Evolutionary conservation across 1,140 invertebrate genomes (phyloP).

Genomic region (Philopotamus ludificatus): DNA sequence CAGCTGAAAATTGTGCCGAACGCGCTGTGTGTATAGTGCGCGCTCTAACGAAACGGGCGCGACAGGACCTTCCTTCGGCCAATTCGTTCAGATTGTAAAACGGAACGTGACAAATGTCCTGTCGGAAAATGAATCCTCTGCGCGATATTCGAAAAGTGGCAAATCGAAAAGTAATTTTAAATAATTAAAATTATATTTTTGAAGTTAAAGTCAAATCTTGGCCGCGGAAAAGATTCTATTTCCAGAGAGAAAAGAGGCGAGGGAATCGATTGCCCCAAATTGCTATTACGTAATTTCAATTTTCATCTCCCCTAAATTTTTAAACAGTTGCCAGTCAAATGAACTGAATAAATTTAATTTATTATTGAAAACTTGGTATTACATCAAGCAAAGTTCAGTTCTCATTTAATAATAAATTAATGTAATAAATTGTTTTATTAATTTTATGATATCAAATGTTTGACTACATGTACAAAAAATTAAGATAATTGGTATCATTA

Average conservation of each 20-base stretch:
- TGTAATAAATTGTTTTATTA: no score
- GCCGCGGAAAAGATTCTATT: no score
- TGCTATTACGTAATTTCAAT: not conserved
- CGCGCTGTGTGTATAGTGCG: not conserved
- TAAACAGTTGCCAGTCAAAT: not conserved
- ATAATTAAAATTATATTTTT: not conserved
- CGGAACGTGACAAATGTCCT: constrained; percentile 18
- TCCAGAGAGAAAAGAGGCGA: not conserved
- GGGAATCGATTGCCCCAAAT: not conserved
- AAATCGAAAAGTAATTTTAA: not conserved
- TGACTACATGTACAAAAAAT: no score
- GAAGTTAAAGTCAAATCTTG: no score
- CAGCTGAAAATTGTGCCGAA: not conserved
- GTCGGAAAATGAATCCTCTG: not conserved
- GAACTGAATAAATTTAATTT: not conserved
- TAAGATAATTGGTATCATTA: no score
- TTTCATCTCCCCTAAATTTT: not conserved
- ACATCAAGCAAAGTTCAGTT: not conserved
- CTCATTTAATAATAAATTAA: not conserved
- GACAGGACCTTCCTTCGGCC: constrained; percentile 7
- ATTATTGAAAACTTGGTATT: not conserved
- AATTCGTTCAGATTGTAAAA: constrained; percentile 9
- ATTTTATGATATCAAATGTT: no score
- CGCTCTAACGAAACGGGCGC: not conserved
- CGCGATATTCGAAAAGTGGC: not conserved